phyloP scores from a whole-genome alignment of 2,113 vertebrate species.

The Castor canadensis region DNA sequence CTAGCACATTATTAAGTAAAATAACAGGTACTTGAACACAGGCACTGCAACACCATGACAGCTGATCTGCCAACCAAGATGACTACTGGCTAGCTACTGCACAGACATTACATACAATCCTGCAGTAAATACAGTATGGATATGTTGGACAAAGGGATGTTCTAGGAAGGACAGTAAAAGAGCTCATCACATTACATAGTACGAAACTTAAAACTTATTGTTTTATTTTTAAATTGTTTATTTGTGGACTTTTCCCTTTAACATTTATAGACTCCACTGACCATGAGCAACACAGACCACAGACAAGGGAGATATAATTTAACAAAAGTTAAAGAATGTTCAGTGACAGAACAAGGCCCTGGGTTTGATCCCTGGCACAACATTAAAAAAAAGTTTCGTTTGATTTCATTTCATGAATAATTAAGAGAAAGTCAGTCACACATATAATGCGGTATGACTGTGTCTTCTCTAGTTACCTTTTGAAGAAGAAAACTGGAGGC shows the following conservation, averaged over 20 bases:
- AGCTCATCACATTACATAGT: not conserved
- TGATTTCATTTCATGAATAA: conserved; percentile 21
- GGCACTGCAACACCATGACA: too few species aligned
- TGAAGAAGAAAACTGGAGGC: conserved; percentile 93
- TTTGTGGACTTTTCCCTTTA: not conserved
- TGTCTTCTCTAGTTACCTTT: conserved; percentile 84
- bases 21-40: not conserved
- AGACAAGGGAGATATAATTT: not conserved
- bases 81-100: not conserved
- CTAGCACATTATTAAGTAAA: not conserved
- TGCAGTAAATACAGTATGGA: too few species aligned
- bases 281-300: not conserved
- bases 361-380: not conserved
- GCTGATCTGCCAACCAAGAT: not conserved
- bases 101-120: too few species aligned
- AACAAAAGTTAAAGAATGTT: not conserved
- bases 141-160: too few species aligned
- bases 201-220: not conserved
- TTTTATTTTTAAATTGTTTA: not conserved
- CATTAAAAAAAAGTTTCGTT: not conserved
- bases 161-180: not conserved
- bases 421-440: not conserved
- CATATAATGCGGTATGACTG: not conserved
- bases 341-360: not conserved
- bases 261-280: not conserved